These are phyloP conservation scores for Erebia aethiops DNA, from an alignment of 2,888 invertebrate genomes.

Conservation along the genomic window DNA sequence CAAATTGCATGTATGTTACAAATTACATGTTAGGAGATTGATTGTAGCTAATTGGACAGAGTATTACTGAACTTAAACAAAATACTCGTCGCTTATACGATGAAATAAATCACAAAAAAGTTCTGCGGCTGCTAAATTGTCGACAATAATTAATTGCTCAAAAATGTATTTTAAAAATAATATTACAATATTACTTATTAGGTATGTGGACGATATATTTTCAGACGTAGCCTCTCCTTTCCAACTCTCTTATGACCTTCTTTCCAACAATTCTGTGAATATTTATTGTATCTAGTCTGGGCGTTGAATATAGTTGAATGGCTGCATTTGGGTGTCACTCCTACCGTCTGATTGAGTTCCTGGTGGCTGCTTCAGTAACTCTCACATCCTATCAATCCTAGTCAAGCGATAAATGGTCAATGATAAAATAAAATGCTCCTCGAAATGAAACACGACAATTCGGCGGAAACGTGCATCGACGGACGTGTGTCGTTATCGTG, in stretches of 20 bases:
- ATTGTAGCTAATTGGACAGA: background rate
- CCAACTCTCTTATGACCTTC: background rate
- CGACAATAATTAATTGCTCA: no score
- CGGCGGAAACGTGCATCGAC: background rate
- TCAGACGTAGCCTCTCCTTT: background rate
- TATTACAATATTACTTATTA: no score
- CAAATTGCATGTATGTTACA: conserved; percentile 1
- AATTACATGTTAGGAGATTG: background rate
- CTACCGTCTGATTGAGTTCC: background rate
- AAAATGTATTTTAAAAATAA: no score
- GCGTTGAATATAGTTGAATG: background rate
- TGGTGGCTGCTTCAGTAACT: background rate
- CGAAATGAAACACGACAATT: conserved; percentile 8
- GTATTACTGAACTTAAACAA: background rate
- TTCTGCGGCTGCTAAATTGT: no score
- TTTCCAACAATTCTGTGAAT: background rate
- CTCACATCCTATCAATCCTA: conserved; percentile 2
- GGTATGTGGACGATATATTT: no score
- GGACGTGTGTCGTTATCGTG: conserved; percentile 8
- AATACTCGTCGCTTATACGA: background rate
- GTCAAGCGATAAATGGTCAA: background rate
- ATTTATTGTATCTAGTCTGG: background rate
- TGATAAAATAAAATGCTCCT: conserved; percentile 7
- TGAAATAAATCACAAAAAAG: background rate
- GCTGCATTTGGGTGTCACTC: background rate